Base-by-base conservation (phyloP, 2,888 invertebrate species). In the Macropis europaea region DNA sequence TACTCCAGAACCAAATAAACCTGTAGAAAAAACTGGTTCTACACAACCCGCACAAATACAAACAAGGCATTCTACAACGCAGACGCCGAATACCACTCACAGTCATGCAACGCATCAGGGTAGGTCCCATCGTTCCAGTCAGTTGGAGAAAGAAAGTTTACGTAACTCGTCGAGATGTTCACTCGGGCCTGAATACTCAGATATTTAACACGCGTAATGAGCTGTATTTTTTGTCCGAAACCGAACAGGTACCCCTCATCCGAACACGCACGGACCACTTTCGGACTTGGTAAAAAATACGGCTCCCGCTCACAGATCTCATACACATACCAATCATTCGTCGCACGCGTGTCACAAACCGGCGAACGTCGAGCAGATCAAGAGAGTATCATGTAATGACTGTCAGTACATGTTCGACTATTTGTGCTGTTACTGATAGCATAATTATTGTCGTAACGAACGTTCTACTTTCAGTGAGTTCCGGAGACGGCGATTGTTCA, bases 21-120 rank as follows among this genome's bases (percentile, higher is more conserved):
- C 73, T 17, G 53, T 61, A 3, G 70, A 74, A 5, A 82, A 82
- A 70, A 61, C 75, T 47, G 79, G 76, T 42, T 57, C 77, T 5
- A 83, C 77, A 6, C 82, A 86, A 53, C 81, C 81, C 1, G 72
- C 76, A 24, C 87, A 86, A 67, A 85, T 83, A 3, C 88, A 89
- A 72, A 90, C 86, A 6, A 86, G 88, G 74, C 89, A 90, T 74
- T 89, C 88, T 32, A 89, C 88, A 3, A 89, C 90, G 0, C 90
- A 90, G 79, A 90, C 89, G 24, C 77, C 84, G n/a, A 85, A 67
- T 47, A 67, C 78, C 22, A 70, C 66, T 63, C 87, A 87, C 53
- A 86, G 82, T 82, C 86, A 87, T 53, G 75, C 73, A 62, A 63
- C 77, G 42, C 84, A 85, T 74, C 86, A 82, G 71, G 86, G 87